Evolutionary conservation across 2,888 invertebrate species (phyloP).

Genomic region (Tipula unca): DNA sequence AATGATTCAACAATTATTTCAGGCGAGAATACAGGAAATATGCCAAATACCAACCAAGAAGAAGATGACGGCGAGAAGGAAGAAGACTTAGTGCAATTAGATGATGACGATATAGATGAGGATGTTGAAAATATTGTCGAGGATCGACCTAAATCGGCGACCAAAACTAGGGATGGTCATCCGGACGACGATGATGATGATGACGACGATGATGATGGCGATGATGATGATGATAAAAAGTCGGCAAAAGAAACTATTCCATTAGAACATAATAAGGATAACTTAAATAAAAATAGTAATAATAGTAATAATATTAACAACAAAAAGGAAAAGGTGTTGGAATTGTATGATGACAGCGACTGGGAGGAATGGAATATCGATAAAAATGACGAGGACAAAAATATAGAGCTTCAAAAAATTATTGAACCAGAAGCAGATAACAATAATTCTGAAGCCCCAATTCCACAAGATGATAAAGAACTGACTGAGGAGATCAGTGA

Average conservation of each 20-base stretch:
- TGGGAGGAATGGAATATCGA: conserved; percentile 40
- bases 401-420: conserved; percentile 9
- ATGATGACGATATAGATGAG: conserved; percentile 39
- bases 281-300: conserved; percentile 26
- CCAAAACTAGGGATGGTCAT: conserved; percentile 26
- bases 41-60: conserved; percentile 37
- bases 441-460: conserved; percentile 23
- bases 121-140: conserved; percentile 33
- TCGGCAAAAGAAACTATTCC: conserved; percentile 20
- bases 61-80: conserved; percentile 39
- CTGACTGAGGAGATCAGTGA: conserved; percentile 58
- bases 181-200: conserved; percentile 25
- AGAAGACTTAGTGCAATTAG: conserved; percentile 43
- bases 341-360: conserved; percentile 49
- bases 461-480: conserved; percentile 33
- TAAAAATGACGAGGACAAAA: conserved; percentile 30
- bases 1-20: conserved; percentile 20
- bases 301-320: conserved; percentile 31
- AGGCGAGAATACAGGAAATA: conserved; percentile 27
- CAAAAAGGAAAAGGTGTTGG: conserved; percentile 44
- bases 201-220: conserved; percentile 25
- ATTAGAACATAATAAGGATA: not conserved
- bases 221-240: conserved; percentile 26
- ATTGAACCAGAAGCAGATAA: conserved; percentile 21
- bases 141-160: conserved; percentile 27